Evolutionary conservation across 2,888 invertebrate genomes (phyloP).

Genomic region (Nomada ferruginata): DNA sequence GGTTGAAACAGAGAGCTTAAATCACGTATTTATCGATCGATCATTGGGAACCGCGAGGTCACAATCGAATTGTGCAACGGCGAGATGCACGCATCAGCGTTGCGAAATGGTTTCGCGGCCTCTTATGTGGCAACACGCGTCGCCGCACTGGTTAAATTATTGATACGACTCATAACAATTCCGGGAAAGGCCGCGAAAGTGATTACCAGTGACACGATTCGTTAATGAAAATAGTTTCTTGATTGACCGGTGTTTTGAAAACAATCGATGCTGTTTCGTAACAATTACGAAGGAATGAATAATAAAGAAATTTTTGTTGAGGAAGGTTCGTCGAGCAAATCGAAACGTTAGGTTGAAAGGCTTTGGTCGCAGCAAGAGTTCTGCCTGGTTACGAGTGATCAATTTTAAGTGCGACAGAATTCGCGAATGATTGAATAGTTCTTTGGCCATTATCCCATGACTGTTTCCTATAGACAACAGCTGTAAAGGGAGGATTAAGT

Average conservation of each 20-base stretch:
- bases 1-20: slow-evolving; percentile 51
- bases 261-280: background rate
- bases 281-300: background rate
- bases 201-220: slow-evolving; percentile 39
- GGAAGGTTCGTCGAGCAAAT: too few species aligned
- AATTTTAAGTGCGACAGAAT: too few species aligned
- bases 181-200: slow-evolving; percentile 53
- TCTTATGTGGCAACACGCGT: slow-evolving; percentile 41
- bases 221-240: background rate
- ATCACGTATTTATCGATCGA: slow-evolving; percentile 77
- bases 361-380: too few species aligned
- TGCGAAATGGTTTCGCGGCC: slow-evolving; percentile 52
- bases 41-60: slow-evolving; percentile 73
- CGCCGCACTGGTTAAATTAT: slow-evolving; percentile 29
- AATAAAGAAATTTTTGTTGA: background rate
- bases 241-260: slow-evolving; percentile 14
- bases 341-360: too few species aligned
- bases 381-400: too few species aligned
- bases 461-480: too few species aligned
- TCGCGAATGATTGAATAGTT: too few species aligned
- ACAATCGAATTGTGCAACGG: slow-evolving; percentile 54
- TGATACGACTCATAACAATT: slow-evolving; percentile 63
- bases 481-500: too few species aligned
- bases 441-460: too few species aligned
- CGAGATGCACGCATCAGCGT: slow-evolving; percentile 39